Evolutionary conservation across 1,140 invertebrate genomes (phyloP).

Genomic region (Lordiphosa clarofinis): DNA sequence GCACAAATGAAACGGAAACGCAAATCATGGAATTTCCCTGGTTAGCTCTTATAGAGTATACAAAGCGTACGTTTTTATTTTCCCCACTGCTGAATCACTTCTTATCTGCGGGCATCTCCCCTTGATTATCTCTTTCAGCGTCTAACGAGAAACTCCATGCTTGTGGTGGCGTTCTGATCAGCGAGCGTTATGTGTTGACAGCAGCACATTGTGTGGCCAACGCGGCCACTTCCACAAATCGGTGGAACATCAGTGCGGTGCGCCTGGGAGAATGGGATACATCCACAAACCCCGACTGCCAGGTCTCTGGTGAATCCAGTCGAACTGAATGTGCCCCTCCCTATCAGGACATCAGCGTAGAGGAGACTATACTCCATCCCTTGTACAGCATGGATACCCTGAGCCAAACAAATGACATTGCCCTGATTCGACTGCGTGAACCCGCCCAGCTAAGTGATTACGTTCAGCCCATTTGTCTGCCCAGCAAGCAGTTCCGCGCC

Average conservation of each 20-base stretch:
- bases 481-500: slow-evolving; percentile 79
- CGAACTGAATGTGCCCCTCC: slow-evolving; percentile 80
- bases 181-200: slow-evolving; percentile 81
- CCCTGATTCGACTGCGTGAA: slow-evolving; percentile 84
- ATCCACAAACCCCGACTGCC: slow-evolving; percentile 64
- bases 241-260: slow-evolving; percentile 78
- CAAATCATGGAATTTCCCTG: slow-evolving; percentile 85
- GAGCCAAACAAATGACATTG: slow-evolving; percentile 84
- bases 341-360: slow-evolving; percentile 83
- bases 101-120: background rate
- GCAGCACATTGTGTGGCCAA: slow-evolving; percentile 82
- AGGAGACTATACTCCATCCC: slow-evolving; percentile 84
- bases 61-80: slow-evolving; percentile 31
- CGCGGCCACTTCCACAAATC: slow-evolving; percentile 37
- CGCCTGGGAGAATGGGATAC: slow-evolving; percentile 78
- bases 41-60: slow-evolving; percentile 82
- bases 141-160: slow-evolving; percentile 76
- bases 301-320: slow-evolving; percentile 15
- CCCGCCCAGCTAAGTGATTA: slow-evolving; percentile 79
- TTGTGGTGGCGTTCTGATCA: slow-evolving; percentile 82
- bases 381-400: slow-evolving; percentile 81
- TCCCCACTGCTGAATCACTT: background rate
- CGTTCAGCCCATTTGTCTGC: slow-evolving; percentile 90
- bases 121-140: slow-evolving; percentile 14
- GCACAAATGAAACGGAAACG: slow-evolving; percentile 81